Base-by-base conservation (phyloP, 1,140 invertebrate genomes). In the Babylonia areolata region DNA sequence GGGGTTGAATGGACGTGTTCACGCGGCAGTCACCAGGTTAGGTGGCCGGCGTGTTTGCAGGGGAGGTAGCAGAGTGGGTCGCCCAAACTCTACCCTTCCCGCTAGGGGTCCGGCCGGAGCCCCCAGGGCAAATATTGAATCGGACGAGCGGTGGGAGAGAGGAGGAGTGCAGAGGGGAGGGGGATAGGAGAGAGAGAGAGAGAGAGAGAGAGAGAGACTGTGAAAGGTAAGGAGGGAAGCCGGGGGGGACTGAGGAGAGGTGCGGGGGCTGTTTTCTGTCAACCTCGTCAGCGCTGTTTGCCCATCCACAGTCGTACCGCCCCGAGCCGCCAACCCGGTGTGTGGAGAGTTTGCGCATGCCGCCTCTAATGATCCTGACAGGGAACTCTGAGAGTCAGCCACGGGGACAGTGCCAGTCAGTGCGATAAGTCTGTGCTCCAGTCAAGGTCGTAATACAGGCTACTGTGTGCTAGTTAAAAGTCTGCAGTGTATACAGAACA, bases 91-190 rank as follows among this genome's bases (percentile, higher is more conserved):
- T n/a, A n/a, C n/a, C n/a, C n/a, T 51, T 12, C 46, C 46, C 46
- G 46, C 9, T 9, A 51, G 46, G 46, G 2, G 17, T 17, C 0
- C 46, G 46, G 9, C 17, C 35, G n/a, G n/a, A 6, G 12, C 31
- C 31, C 9, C 71, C 15, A 9, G 37, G 77, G 42, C 77, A 79
- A 79, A 79, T 79, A 79, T 78, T 79, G 37, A 79, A 78, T 46
- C 77, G 31, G 5, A 35, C 73, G 71, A 35, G 33, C 12, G 71
- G 46, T 12, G 46, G 17, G 46, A 51, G 46, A 46, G 42, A 46
- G 42, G 15, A 15, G 42, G 64, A 5, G 64, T 5, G 31, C 9
- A 35, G 71, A 35, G 33, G 28, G 71, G 46, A 51, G 46, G 17
- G 46, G 17, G 46, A 46, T 5, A 46, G 42, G 15, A 15, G 42